These are phyloP conservation scores for Chalcis sispes DNA, from an alignment of 2,888 invertebrate species.

Conservation along the genomic window DNA sequence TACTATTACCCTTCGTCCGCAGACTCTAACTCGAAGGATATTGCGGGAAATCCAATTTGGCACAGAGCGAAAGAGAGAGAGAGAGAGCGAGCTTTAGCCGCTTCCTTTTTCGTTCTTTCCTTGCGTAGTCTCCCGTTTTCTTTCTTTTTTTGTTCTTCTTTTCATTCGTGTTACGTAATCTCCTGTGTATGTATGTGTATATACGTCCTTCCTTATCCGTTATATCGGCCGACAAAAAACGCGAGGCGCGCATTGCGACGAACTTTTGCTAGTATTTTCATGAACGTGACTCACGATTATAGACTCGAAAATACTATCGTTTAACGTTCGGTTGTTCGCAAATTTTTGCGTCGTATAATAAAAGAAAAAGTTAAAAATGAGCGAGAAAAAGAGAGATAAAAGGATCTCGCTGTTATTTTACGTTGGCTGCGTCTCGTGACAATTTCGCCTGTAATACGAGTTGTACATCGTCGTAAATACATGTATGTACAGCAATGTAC, in stretches of 20 bases:
- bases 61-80: constrained; percentile 10
- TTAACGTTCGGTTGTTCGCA: neutral
- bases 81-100: neutral
- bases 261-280: neutral
- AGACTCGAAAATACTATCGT: neutral
- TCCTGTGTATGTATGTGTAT: too few species aligned
- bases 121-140: neutral
- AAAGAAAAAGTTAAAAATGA: too few species aligned
- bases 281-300: neutral
- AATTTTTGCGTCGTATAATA: too few species aligned
- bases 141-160: constrained; percentile 1
- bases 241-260: neutral
- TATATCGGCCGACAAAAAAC: neutral
- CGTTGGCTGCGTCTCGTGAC: neutral
- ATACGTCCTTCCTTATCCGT: neutral
- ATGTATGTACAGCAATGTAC: too few species aligned
- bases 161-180: neutral
- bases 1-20: constrained; percentile 1
- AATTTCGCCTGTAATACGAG: neutral
- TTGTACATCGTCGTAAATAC: too few species aligned
- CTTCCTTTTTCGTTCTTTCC: constrained; percentile 16
- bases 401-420: neutral
- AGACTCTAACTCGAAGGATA: constrained; percentile 36
- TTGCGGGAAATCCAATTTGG: constrained; percentile 52
- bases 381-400: neutral